phyloP scores from a whole-genome alignment of 2,797 vertebrate species.

The Avahi laniger region DNA sequence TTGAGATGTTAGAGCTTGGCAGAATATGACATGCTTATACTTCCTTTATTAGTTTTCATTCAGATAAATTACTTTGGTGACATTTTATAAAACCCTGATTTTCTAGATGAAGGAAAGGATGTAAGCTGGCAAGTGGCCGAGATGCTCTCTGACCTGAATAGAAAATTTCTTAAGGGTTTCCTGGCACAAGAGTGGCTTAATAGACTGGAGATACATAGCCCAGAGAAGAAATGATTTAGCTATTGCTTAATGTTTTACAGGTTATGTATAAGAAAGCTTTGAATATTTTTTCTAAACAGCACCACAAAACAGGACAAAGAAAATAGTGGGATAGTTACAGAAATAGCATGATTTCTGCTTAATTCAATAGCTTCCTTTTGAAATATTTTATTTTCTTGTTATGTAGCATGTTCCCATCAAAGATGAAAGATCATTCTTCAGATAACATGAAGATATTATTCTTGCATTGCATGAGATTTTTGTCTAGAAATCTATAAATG shows the following conservation, averaged over 20 bases:
- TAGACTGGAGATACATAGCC: background rate
- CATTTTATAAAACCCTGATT: background rate
- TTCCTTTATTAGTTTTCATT: background rate
- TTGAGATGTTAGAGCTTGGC: background rate
- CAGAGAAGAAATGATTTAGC: background rate
- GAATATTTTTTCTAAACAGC: background rate
- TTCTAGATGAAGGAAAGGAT: background rate
- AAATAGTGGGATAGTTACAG: background rate
- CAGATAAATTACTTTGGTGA: background rate
- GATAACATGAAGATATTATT: background rate
- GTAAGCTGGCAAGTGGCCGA: background rate
- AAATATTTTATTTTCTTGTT: background rate
- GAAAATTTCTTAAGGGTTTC: background rate
- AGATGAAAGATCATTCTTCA: background rate
- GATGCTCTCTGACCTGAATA: background rate
- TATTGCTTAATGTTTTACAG: background rate
- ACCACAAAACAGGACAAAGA: background rate
- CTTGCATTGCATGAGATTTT: background rate
- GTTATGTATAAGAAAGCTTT: background rate
- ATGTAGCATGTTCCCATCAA: background rate
- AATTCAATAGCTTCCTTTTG: background rate
- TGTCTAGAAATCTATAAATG: background rate
- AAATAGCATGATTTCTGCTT: background rate
- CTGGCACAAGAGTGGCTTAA: background rate
- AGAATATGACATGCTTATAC: background rate